Base-by-base conservation (phyloP, 2,113 vertebrate species). In the Odontesthes bonariensis region DNA sequence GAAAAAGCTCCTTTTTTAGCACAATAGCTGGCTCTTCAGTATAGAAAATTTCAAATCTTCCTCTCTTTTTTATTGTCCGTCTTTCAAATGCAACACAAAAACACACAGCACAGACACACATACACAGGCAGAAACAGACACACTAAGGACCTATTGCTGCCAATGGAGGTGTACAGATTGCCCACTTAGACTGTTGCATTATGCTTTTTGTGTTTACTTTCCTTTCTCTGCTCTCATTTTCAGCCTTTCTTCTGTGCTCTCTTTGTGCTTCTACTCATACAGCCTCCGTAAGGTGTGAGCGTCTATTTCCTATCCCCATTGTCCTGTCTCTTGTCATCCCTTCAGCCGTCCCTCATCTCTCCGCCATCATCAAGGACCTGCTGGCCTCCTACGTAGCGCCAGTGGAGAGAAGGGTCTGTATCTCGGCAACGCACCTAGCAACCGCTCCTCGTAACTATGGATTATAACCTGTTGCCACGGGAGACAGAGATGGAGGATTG, bases 401-500 rank as follows among this genome's bases (percentile, higher is more conserved):
- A 55, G 86, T 82, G 84, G 88, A 88, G 84, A 92, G 85, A 90
- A 88, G 89, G 92, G 90, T 93, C 92, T 79, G 93, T 94, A 94
- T 92, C 93, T 93, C 90, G 32, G 94, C 94, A 94, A 94, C 91
- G 92, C 91, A 92, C 94, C 90, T 94, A 94, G 94, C 94, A 94
- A 95, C 94, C 83, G 66, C 76, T 92, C 86, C 88, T 92, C 80
- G 93, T 94, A 94, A 93, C 94, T 90, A 94, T 93, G 94, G 92
- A 94, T 94, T 93, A 94, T 94, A 94, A 94, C 93, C 93, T 94
- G 94, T 95, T 94, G 94, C 94, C 93, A 94, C 92, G 94, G 93
- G 94, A 94, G 89, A 94, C 93, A 89, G 92, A 93, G 92, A 93
- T 92, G 91, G 91, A 85, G 91, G 84, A 92, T 94, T 94, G 93